Evolutionary conservation across 2,888 invertebrate genomes (phyloP).

Genomic region (Panzeria rudis): DNA sequence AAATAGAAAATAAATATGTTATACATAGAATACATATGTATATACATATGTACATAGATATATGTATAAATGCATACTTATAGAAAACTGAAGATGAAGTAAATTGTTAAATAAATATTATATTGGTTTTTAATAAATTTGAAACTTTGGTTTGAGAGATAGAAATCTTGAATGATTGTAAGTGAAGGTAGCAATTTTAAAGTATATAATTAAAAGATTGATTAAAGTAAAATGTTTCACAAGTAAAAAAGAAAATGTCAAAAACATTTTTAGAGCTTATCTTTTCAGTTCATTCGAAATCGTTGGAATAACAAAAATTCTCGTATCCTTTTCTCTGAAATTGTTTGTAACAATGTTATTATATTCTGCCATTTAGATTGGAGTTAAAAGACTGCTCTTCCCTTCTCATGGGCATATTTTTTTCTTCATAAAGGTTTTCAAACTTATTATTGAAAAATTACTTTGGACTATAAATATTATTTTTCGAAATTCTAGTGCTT

Average conservation of each 20-base stretch:
- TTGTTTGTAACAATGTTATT: no score
- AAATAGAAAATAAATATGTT: slow-evolving; percentile 3
- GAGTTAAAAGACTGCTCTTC: no score
- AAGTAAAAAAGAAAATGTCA: background rate
- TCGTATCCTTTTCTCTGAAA: no score
- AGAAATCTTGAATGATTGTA: background rate
- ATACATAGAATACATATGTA: background rate
- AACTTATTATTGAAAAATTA: no score
- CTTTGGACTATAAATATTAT: no score
- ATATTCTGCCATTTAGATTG: no score
- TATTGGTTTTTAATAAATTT: slow-evolving; percentile 33
- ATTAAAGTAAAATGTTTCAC: background rate
- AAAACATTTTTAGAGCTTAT: no score
- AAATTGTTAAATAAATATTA: slow-evolving; percentile 31
- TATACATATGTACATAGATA: background rate
- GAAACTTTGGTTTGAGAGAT: background rate
- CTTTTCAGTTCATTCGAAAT: no score
- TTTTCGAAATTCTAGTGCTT: no score
- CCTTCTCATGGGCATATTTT: no score
- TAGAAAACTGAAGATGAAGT: slow-evolving; percentile 18
- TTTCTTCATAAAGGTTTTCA: no score
- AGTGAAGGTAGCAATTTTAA: slow-evolving; percentile 32
- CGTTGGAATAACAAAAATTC: no score
- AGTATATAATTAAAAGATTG: background rate
- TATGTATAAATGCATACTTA: slow-evolving; percentile 2